Base-by-base conservation (phyloP, 2,888 invertebrate species). In the Colostygia pectinataria region DNA sequence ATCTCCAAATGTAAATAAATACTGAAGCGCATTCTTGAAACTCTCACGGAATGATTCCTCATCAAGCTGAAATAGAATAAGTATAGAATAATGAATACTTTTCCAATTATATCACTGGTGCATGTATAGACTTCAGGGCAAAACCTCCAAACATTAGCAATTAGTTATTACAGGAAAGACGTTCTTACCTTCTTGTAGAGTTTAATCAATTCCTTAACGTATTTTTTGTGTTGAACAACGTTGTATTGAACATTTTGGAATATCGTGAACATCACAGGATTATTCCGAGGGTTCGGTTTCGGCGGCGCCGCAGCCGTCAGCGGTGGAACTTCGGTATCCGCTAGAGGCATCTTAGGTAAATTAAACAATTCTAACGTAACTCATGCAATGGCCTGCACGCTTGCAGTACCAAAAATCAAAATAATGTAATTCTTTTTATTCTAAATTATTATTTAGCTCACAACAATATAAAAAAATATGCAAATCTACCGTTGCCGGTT, bases 1-100 rank as follows among this genome's bases (percentile, higher is more conserved):
- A 57, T 95, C 94, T 7, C 92, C 93, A 39, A 92, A 91, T 0
- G 93, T 90, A 66, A 96, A 91, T 14, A 93, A 85, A 42, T 93
- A 90, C 58, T 91, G 92, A 0, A 95, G 74, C 33, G 93, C 93
- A 65, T 91, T 90, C 27, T 92, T 91, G 60, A 95, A 95, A 27
- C 91, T 92, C 28, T 90, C 79, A 55, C 92, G 89, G 66, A 96
- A 96, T 1, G 75, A 74, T 13, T 92, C 86, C 57, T 93, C 85
- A 25, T 80, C 77, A 5, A 83, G 68, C 88, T 87, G 67, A 33
- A 66, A 18, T 18, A 18, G 18, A 18, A 4, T 18, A 18, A 4
- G 18, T 18, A n/a, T n/a, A n/a, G n/a, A n/a, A 74, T 41, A 1
- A 33, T 1, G 9, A 18, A 18, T 15, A 5, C 4, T n/a, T 29